Conservation (phyloP, 2,888 invertebrate genomes). For the Corbicula japonica region DNA sequence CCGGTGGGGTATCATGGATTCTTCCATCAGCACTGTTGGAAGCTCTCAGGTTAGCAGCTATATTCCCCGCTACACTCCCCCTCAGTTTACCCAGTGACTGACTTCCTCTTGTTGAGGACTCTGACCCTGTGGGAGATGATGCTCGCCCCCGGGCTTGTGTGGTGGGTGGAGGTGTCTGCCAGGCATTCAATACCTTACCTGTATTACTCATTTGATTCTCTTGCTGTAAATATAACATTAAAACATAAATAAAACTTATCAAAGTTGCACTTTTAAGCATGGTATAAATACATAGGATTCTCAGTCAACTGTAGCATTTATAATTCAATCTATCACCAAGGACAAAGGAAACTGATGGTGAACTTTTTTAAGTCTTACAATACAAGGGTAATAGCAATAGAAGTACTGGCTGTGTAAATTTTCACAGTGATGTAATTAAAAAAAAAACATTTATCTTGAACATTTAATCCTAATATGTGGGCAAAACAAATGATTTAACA, state of each 20-base stretch:
- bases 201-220: constrained; percentile 28
- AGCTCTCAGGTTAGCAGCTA: constrained; percentile 55
- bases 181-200: constrained; percentile 68
- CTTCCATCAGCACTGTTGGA: constrained; percentile 64
- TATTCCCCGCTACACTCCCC: constrained; percentile 64
- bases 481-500: too few relatives aligned
- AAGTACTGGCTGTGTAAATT: too few relatives aligned
- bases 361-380: too few relatives aligned
- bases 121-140: constrained; percentile 43
- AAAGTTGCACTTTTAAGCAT: too few relatives aligned
- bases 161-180: constrained; percentile 77
- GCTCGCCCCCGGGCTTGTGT: constrained; percentile 38
- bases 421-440: too few relatives aligned
- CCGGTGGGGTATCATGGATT: constrained; percentile 21
- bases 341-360: too few relatives aligned
- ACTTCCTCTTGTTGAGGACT: constrained; percentile 35
- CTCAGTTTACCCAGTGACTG: constrained; percentile 56
- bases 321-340: too few relatives aligned
- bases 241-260: neutral
- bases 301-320: too few relatives aligned
- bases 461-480: too few relatives aligned
- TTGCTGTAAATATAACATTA: neutral
- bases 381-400: too few relatives aligned
- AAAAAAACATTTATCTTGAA: too few relatives aligned
- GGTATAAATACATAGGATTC: too few relatives aligned